A percentile compares a stretch with the other conserved stretches of the same genome.
Evolutionary conservation across 2,113 vertebrate species (phyloP).

Genomic region (Microtus oregoni): DNA sequence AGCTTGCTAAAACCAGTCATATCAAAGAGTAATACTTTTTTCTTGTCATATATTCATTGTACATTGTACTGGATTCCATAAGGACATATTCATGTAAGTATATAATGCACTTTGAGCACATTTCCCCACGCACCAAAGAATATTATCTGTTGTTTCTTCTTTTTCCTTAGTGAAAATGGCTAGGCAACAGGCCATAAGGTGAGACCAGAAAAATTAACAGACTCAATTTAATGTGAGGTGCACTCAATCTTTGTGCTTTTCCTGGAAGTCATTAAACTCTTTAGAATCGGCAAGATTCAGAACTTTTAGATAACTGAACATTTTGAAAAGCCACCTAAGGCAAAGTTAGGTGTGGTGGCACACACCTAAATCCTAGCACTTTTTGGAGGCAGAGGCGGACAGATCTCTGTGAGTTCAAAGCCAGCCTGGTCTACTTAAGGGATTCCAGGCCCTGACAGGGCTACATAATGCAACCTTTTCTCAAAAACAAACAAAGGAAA

Average conservation of each 20-base stretch:
- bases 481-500: neutral
- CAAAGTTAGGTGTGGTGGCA: neutral
- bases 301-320: constrained; percentile 13
- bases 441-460: neutral
- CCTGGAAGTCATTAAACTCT: constrained; percentile 41
- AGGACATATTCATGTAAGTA: neutral
- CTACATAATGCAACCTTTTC: neutral
- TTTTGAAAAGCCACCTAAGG: constrained; percentile 21
- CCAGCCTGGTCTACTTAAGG: neutral
- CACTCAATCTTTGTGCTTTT: constrained; percentile 38
- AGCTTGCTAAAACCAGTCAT: neutral
- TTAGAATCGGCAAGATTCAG: constrained; percentile 20
- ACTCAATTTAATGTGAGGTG: constrained; percentile 8
- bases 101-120: neutral
- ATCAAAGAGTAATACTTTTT: neutral
- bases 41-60: neutral
- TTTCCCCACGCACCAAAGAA: neutral
- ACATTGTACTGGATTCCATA: neutral
- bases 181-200: neutral
- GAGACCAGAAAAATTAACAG: constrained; percentile 49
- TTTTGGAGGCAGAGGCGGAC: neutral
- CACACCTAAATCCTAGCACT: neutral
- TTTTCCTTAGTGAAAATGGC: neutral
- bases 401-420: neutral
- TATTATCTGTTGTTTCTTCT: constrained; percentile 20